Evolutionary conservation across 2,888 invertebrate genomes (phyloP), one percentile per base, ranked within the genome.

Genomic region (Eremobia ochroleuca): DNA sequence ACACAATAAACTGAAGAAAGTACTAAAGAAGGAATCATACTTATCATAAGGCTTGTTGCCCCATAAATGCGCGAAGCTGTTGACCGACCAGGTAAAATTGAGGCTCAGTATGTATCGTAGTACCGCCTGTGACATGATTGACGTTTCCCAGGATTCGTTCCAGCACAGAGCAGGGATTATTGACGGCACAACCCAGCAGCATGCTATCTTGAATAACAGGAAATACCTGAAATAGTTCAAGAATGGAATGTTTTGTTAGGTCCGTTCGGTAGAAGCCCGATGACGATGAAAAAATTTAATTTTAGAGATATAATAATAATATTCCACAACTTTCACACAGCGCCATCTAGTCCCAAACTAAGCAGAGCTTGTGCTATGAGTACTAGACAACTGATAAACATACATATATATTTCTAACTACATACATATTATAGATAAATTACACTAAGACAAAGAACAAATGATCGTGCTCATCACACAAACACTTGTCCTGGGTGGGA

Each of bases 41-140:
- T 95, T 97, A 91, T 99, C 98, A 89, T 98, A 98, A 0, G 98
- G 98, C 86, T 97, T 97, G 83, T 97, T 97, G 77, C 98, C 98
- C 97, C 97, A 98, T 68, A 98, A 94, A 94, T 99, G 99, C 2
- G 99, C 99, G 43, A 98, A 98, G 89, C 98, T 98, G 93, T 99
- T 99, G 28, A 99, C 99, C 1, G 98, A 97, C 99, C 99, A 99
- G 3, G 99, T 99, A 91, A 97, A 98, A 94, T 99, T 98, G 77
- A 99, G 97, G 4, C 97, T 97, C 76, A 97, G 91, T 49, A 97
- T 96, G 93, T 99, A 99, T 21, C 99, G 98, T 25, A 98, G 90
- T 43, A 98, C 92, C 3, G 97, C 97, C 81, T 98, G 97, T 3
- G 98, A 97, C 87, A 97, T 95, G 85, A 98, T 97, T 0, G 95